A percentile compares a stretch with the other conserved stretches of the same genome.
phyloP scores from a whole-genome alignment of 1,140 invertebrate species.

The Oscheius sp. region DNA sequence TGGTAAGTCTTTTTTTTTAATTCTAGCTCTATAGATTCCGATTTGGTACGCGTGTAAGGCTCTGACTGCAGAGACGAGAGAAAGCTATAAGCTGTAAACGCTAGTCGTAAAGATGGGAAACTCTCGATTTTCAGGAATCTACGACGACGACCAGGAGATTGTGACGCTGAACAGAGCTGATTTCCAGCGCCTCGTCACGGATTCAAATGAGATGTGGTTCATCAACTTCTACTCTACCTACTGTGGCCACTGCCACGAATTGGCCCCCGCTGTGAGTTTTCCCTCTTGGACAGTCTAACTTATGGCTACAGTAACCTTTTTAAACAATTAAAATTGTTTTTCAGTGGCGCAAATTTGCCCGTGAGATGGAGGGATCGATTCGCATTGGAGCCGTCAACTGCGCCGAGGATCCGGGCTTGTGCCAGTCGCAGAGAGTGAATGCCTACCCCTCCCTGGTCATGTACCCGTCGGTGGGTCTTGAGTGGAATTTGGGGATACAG shows the following conservation, averaged over 20 bases:
- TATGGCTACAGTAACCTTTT: neutral
- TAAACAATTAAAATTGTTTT: constrained; percentile 27
- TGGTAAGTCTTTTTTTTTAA: constrained; percentile 64
- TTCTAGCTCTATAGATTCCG: neutral
- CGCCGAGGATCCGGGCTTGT: constrained; percentile 74
- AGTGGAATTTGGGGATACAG: constrained; percentile 14
- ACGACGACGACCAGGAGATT: constrained; percentile 80
- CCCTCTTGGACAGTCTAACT: constrained; percentile 54
- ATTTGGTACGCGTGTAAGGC: no score
- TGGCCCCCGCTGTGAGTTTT: constrained; percentile 68
- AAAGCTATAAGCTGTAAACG: no score
- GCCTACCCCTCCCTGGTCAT: constrained; percentile 73
- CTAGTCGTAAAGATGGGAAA: neutral
- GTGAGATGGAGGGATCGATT: constrained; percentile 72
- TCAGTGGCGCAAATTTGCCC: constrained; percentile 75
- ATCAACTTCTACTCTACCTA: constrained; percentile 82
- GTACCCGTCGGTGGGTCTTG: constrained; percentile 63
- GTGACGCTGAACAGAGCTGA: constrained; percentile 73
- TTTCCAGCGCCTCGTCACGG: constrained; percentile 70
- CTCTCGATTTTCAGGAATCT: constrained; percentile 67
- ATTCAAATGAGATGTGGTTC: constrained; percentile 73
- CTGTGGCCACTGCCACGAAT: constrained; percentile 78
- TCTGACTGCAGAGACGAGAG: no score
- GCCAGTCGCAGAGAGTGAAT: constrained; percentile 69
- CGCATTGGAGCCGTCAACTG: constrained; percentile 78